A percentile compares a stretch with the other conserved stretches of the same genome.
These are phyloP conservation scores for Troides oblongomaculatus DNA, from an alignment of 2,888 invertebrate species.

Conservation along the genomic window DNA sequence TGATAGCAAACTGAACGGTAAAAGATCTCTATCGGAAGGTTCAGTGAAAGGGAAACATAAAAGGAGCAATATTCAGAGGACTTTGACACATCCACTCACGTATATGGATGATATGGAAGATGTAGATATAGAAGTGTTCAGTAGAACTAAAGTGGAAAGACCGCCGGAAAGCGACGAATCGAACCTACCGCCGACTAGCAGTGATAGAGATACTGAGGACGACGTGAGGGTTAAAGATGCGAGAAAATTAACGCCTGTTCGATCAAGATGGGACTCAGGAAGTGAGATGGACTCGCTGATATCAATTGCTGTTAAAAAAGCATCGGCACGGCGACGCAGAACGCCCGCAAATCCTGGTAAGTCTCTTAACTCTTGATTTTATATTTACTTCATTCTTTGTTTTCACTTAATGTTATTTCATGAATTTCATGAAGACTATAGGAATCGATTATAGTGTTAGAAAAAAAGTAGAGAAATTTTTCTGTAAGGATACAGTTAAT, in stretches of 20 bases:
- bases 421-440: not conserved
- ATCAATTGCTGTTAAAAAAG: conserved; percentile 83
- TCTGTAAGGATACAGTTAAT: too few species aligned
- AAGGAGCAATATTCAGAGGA: conserved; percentile 73
- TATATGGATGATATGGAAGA: conserved; percentile 60
- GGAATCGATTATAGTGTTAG: not conserved
- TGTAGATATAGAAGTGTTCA: conserved; percentile 58
- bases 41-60: conserved; percentile 74
- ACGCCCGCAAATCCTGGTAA: conserved; percentile 72
- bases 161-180: conserved; percentile 73
- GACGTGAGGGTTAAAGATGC: conserved; percentile 53
- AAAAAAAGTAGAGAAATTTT: too few species aligned
- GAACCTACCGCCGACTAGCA: conserved; percentile 71
- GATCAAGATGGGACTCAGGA: conserved; percentile 73
- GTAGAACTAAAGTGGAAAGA: conserved; percentile 54
- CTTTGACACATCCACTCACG: conserved; percentile 73
- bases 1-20: conserved; percentile 63
- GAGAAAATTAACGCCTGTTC: conserved; percentile 51
- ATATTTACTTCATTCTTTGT: too few species aligned
- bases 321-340: conserved; percentile 81
- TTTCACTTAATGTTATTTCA: not conserved
- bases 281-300: conserved; percentile 81
- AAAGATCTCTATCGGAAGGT: conserved; percentile 70
- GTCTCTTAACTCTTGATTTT: conserved; percentile 25
- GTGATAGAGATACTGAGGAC: conserved; percentile 76